Evolutionary conservation across 2,797 vertebrate species (phyloP).

Genomic region (Enteromius mattozi): DNA sequence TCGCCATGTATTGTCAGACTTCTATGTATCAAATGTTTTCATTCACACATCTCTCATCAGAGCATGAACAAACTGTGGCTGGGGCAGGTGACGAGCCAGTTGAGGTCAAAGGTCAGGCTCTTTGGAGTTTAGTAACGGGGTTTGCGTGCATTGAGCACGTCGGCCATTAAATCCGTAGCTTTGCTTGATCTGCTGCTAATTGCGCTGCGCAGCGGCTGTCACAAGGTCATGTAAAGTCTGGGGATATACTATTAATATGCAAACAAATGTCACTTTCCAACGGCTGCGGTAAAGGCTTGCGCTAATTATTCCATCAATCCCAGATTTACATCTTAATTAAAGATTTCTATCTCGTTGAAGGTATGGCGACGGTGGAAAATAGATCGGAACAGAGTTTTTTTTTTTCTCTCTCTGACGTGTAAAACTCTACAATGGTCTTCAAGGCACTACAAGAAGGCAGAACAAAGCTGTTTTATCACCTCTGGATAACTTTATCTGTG

Average conservation of each 20-base stretch:
- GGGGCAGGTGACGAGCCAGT: not conserved
- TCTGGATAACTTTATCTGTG: conserved; percentile 50
- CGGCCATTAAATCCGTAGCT: conserved; percentile 55
- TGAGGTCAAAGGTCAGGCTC: conserved; percentile 36
- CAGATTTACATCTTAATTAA: conserved; percentile 72
- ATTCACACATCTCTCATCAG: conserved; percentile 47
- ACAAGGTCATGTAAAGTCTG: conserved; percentile 66
- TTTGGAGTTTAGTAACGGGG: not conserved
- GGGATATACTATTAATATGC: conserved; percentile 69
- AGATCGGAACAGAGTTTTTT: conserved; percentile 10
- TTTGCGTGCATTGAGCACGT: conserved; percentile 39
- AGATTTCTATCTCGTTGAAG: conserved; percentile 67
- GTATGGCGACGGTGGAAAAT: conserved; percentile 50
- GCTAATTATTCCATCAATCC: conserved; percentile 70
- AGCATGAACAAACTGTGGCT: conserved; percentile 28
- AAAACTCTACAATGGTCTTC: conserved; percentile 20
- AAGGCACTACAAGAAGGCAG: not conserved
- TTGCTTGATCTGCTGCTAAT: conserved; percentile 67
- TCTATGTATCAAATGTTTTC: conserved; percentile 14
- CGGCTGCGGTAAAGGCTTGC: conserved; percentile 50
- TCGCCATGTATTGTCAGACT: conserved; percentile 50
- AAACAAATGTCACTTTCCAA: conserved; percentile 67
- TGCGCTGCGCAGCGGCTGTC: conserved; percentile 60
- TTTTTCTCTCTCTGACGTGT: not conserved
- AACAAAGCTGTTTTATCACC: conserved; percentile 46